Percentiles rank a stretch among this genome's conserved stretches.
Evolutionary conservation across 2,113 vertebrate species (phyloP).

Genomic region (Hymenochirus boettgeri): DNA sequence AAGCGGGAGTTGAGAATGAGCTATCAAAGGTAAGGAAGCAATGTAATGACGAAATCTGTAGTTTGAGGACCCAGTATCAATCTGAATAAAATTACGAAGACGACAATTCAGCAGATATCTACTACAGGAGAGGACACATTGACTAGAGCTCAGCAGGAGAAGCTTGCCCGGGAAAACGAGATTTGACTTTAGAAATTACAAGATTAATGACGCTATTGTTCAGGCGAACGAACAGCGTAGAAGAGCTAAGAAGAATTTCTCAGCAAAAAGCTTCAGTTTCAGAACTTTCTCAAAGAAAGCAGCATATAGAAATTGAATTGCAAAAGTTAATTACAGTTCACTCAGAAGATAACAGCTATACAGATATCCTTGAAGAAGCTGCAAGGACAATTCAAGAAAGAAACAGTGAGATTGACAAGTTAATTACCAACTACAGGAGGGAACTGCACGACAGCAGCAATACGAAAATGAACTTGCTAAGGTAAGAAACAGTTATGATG

Average conservation of each 20-base stretch:
- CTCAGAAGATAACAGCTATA: conserved; percentile 73
- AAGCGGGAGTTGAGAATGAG: conserved; percentile 82
- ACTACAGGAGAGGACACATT: conserved; percentile 73
- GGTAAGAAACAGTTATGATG: conserved; percentile 85
- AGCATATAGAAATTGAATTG: conserved; percentile 75
- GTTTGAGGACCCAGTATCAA: conserved; percentile 89
- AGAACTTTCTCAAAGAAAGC: conserved; percentile 72
- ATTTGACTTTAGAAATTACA: conserved; percentile 78
- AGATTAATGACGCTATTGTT: conserved; percentile 67
- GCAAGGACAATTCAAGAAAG: conserved; percentile 78
- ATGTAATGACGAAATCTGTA: conserved; percentile 84
- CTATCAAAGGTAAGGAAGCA: conserved; percentile 94
- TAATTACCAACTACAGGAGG: conserved; percentile 79
- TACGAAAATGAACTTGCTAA: conserved; percentile 84
- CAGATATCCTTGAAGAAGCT: conserved; percentile 74
- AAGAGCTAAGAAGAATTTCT: conserved; percentile 74
- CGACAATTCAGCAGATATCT: conserved; percentile 79
- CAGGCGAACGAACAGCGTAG: conserved; percentile 73
- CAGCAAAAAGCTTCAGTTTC: conserved; percentile 71
- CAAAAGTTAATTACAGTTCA: conserved; percentile 73
- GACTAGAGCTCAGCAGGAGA: conserved; percentile 68
- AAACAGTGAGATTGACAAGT: conserved; percentile 70
- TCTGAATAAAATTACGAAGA: conserved; percentile 84
- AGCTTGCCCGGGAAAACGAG: conserved; percentile 72
- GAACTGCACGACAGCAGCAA: conserved; percentile 71